Evolutionary conservation across 2,888 invertebrate species (phyloP).

Genomic region (Pocota personata): DNA sequence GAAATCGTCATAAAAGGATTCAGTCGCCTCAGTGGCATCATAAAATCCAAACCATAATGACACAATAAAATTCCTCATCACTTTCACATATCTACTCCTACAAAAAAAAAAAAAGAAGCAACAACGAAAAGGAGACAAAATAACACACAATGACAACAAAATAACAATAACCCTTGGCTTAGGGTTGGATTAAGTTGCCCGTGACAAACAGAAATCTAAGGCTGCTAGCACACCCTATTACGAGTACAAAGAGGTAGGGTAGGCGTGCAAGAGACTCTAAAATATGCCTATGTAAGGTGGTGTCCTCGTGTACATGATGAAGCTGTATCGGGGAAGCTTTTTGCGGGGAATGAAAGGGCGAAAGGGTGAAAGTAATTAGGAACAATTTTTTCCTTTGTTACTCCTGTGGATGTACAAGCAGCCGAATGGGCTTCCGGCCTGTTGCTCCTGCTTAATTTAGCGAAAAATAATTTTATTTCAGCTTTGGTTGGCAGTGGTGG

Average conservation of each 20-base stretch:
- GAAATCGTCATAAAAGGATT: slow-evolving; percentile 57
- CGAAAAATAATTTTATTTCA: slow-evolving; percentile 53
- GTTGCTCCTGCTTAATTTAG: slow-evolving; percentile 53
- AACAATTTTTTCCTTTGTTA: slow-evolving; percentile 8
- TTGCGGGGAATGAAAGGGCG: not conserved
- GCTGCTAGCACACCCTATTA: not conserved
- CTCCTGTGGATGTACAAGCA: slow-evolving; percentile 30
- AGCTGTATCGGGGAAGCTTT: not conserved
- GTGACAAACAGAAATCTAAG: slow-evolving; percentile 40
- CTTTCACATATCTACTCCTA: not conserved
- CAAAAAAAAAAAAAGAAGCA: not conserved
- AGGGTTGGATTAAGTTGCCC: slow-evolving; percentile 50
- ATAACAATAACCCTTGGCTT: slow-evolving; percentile 50
- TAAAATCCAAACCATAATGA: slow-evolving; percentile 52
- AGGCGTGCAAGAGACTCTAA: not conserved
- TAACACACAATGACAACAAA: slow-evolving; percentile 29
- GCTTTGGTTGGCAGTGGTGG: slow-evolving; percentile 6
- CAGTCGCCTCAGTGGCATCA: slow-evolving; percentile 20
- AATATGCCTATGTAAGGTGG: slow-evolving; percentile 12
- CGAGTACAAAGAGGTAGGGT: not conserved
- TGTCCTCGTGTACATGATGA: slow-evolving; percentile 11
- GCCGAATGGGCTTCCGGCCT: slow-evolving; percentile 46
- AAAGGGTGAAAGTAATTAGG: slow-evolving; percentile 52
- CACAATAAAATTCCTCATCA: slow-evolving; percentile 34
- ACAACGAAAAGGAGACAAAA: slow-evolving; percentile 1